Percentiles rank a stretch among this genome's conserved stretches.
Evolutionary conservation across 2,797 vertebrate genomes (phyloP).

Genomic region (Carcharodon carcharias): DNA sequence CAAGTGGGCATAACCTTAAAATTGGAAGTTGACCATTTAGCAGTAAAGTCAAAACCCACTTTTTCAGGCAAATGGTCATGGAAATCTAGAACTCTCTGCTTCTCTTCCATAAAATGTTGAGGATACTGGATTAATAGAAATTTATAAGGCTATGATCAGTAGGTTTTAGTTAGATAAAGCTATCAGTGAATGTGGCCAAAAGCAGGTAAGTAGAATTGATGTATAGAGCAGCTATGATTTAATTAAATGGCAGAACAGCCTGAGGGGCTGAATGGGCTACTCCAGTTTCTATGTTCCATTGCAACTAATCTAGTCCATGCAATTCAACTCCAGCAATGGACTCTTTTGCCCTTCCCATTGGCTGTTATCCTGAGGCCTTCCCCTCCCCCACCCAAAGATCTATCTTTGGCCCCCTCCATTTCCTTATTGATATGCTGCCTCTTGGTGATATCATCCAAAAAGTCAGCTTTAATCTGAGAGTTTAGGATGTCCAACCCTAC

Average conservation of each 20-base stretch:
- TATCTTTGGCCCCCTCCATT: neutral
- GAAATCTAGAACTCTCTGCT: neutral
- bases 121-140: neutral
- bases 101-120: neutral
- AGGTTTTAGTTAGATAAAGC: neutral
- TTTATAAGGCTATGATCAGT: neutral
- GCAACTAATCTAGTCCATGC: neutral
- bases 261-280: neutral
- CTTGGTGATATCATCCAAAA: neutral
- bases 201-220: neutral
- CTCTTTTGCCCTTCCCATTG: neutral
- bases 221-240: neutral
- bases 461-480: neutral
- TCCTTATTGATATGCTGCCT: neutral
- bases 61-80: neutral
- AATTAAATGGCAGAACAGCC: neutral
- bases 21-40: neutral
- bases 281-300: neutral
- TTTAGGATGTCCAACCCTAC: neutral
- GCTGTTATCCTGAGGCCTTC: neutral
- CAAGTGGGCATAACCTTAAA: neutral
- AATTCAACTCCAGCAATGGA: neutral
- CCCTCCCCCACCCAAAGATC: neutral
- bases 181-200: neutral
- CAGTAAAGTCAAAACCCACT: neutral